Evolutionary conservation across 2,113 vertebrate genomes (phyloP).

Genomic region (Neofelis nebulosa): DNA sequence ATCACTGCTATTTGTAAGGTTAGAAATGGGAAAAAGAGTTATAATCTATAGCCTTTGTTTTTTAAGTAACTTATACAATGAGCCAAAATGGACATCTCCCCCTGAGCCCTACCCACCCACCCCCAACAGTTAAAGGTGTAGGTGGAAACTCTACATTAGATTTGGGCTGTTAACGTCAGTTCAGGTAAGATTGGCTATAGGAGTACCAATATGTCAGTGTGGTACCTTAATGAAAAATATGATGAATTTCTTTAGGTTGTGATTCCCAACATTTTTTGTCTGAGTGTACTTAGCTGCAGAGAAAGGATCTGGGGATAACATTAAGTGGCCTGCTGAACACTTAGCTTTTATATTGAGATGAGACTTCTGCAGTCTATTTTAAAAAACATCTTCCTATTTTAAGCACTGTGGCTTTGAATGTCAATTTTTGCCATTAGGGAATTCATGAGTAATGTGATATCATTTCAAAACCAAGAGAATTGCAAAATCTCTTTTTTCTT

Average conservation of each 20-base stretch:
- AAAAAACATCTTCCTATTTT: background rate
- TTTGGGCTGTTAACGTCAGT: background rate
- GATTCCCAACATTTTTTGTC: background rate
- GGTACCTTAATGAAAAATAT: background rate
- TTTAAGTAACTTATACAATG: background rate
- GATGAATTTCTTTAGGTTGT: background rate
- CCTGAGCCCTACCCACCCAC: background rate
- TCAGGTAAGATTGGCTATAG: background rate
- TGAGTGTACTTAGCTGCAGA: background rate
- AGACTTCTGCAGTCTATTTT: background rate
- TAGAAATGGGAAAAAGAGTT: background rate
- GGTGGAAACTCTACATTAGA: background rate
- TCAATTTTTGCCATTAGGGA: background rate
- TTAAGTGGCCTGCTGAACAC: background rate
- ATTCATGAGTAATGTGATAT: background rate
- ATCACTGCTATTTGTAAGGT: background rate
- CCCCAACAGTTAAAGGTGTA: background rate
- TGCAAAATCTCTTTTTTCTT: slow-evolving; percentile 36
- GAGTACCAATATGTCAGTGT: background rate
- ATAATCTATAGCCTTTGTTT: background rate
- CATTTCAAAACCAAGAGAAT: slow-evolving; percentile 15
- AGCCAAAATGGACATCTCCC: background rate
- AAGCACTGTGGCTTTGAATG: background rate
- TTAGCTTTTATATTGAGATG: background rate
- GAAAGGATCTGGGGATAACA: background rate